Evolutionary conservation across 2,797 vertebrate genomes (phyloP).

Genomic region (Crypturellus tataupa): DNA sequence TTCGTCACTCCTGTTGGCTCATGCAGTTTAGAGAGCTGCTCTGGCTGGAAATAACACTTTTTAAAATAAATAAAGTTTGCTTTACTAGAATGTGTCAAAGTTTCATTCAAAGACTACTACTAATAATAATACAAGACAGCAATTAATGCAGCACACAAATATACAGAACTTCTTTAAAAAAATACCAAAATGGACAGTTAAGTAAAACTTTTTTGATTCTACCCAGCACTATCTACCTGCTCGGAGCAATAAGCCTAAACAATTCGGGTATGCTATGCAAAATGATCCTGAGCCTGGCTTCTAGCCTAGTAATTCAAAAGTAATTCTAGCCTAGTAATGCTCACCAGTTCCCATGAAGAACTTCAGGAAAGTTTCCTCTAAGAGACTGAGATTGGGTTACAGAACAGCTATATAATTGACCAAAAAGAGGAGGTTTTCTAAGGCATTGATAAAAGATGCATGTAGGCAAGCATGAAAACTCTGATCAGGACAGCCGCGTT

Average conservation of each 20-base stretch:
- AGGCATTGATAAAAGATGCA: conserved; percentile 28
- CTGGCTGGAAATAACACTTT: not conserved
- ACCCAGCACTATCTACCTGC: not conserved
- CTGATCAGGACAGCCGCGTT: not conserved
- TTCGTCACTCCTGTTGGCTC: not conserved
- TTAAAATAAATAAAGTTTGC: not conserved
- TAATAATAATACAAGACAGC: not conserved
- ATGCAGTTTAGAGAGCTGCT: not conserved
- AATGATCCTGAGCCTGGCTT: conserved; percentile 32
- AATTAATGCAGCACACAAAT: not conserved
- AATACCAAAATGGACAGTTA: not conserved
- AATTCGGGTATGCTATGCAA: conserved; percentile 39
- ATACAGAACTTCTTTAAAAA: not conserved
- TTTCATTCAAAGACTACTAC: not conserved
- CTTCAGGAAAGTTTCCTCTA: conserved; percentile 40
- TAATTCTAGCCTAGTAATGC: conserved; percentile 12
- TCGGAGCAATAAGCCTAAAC: conserved; percentile 14
- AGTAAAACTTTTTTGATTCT: not conserved
- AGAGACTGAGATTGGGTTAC: not conserved
- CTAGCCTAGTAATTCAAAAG: conserved; percentile 22
- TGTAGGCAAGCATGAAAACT: not conserved
- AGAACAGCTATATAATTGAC: not conserved
- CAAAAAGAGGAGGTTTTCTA: conserved; percentile 32
- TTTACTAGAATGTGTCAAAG: not conserved
- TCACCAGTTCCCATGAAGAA: conserved; percentile 56